These are phyloP conservation scores for Acrocephalus scirpaceus DNA, from an alignment of 2,797 vertebrate species.

Conservation along the genomic window DNA sequence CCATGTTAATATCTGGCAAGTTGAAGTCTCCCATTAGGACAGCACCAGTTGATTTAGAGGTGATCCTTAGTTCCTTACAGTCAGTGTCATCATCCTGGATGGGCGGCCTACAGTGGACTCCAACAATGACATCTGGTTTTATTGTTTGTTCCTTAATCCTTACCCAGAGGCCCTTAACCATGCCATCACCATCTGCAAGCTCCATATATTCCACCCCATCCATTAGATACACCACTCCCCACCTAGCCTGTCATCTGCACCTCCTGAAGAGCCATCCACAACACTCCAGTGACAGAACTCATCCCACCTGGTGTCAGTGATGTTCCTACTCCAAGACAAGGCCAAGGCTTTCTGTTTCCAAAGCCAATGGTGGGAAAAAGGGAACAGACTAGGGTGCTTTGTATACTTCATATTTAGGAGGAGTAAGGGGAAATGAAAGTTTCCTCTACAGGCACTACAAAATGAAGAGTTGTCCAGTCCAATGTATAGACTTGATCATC, in stretches of 20 bases:
- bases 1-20: not conserved
- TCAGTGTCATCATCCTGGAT: not conserved
- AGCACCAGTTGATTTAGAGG: not conserved
- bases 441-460: not conserved
- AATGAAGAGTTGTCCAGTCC: not conserved
- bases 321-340: not conserved
- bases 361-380: not conserved
- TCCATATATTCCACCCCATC: not conserved
- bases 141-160: not conserved
- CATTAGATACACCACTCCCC: not conserved
- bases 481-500: not conserved
- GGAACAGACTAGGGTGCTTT: not conserved
- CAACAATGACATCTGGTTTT: not conserved
- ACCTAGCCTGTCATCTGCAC: rapidly evolving
- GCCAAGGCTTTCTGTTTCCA: not conserved
- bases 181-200: not conserved
- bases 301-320: not conserved
- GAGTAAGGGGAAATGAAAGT: not conserved
- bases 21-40: not conserved
- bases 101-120: not conserved
- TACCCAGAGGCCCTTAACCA: not conserved
- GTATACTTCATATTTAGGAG: not conserved
- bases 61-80: not conserved
- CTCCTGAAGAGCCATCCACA: not conserved
- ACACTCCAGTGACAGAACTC: not conserved